These are phyloP conservation scores for Sciaenops ocellatus DNA, from an alignment of 2,797 vertebrate genomes.

Conservation along the genomic window DNA sequence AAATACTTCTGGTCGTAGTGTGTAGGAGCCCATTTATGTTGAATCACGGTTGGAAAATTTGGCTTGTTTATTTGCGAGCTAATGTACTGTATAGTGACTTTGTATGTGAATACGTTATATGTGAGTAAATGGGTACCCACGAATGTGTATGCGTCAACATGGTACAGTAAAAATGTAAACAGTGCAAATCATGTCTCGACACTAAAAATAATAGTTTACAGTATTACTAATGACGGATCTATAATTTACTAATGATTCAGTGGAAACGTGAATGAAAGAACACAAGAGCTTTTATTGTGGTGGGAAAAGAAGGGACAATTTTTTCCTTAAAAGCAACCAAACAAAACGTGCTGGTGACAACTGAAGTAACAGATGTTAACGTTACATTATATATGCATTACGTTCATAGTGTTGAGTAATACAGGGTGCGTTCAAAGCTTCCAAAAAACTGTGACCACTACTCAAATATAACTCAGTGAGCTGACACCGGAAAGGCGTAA, in stretches of 20 bases:
- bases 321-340: conserved; percentile 60
- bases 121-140: neutral
- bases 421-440: conserved; percentile 56
- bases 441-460: conserved; percentile 40
- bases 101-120: neutral
- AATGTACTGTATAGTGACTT: neutral
- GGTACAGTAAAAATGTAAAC: conserved; percentile 49
- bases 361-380: conserved; percentile 53
- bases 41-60: conserved; percentile 3
- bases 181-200: conserved; percentile 57
- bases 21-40: neutral
- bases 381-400: conserved; percentile 45
- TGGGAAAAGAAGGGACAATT: conserved; percentile 17
- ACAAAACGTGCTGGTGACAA: conserved; percentile 44
- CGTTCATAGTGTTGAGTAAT: conserved; percentile 42
- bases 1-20: neutral
- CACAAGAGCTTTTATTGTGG: conserved; percentile 66
- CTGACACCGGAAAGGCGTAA: conserved; percentile 55
- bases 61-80: neutral
- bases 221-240: conserved; percentile 5
- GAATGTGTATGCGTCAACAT: neutral
- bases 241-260: conserved; percentile 63
- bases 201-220: conserved; percentile 70
- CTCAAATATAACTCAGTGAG: conserved; percentile 39
- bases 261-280: conserved; percentile 47